These are phyloP conservation scores for Pipistrellus kuhlii DNA, from an alignment of 2,797 vertebrate species.

Conservation along the genomic window DNA sequence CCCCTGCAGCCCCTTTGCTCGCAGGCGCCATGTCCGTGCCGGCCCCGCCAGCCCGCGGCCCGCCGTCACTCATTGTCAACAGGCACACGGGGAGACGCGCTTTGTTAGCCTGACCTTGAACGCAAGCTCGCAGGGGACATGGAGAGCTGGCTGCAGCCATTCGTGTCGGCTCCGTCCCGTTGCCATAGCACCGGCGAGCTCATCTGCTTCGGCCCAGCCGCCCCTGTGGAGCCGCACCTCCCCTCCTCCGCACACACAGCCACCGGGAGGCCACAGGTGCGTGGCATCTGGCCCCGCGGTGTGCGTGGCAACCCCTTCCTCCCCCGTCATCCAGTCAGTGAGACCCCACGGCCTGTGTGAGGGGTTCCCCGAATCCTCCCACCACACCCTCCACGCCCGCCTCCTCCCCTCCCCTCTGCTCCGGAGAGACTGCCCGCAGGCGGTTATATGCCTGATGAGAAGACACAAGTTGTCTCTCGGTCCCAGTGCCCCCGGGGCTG, in stretches of 20 bases:
- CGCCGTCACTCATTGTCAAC: not conserved
- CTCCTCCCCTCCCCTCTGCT: too few species aligned
- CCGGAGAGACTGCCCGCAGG: too few species aligned
- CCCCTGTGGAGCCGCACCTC: not conserved
- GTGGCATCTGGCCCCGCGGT: conserved; percentile 59
- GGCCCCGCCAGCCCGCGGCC: not conserved
- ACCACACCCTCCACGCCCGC: not conserved
- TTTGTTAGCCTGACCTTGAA: not conserved
- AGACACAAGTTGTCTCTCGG: fast-evolving
- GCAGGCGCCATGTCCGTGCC: not conserved
- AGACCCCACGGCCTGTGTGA: not conserved
- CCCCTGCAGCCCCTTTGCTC: not conserved
- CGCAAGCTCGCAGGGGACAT: fast-evolving
- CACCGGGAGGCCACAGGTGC: not conserved
- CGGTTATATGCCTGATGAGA: too few species aligned
- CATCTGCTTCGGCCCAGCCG: conserved; percentile 1
- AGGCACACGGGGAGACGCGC: fast-evolving
- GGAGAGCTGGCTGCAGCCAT: fast-evolving
- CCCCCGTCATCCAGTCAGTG: conserved; percentile 65
- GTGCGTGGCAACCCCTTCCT: not conserved
- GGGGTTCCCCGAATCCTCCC: conserved; percentile 22
- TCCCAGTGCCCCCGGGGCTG: too few species aligned
- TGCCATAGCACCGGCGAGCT: not conserved
- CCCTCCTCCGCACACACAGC: conserved; percentile 45
- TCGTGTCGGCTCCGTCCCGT: fast-evolving